Evolutionary conservation across 2,888 invertebrate species (phyloP).

Genomic region (Agrenia bidenticulata): DNA sequence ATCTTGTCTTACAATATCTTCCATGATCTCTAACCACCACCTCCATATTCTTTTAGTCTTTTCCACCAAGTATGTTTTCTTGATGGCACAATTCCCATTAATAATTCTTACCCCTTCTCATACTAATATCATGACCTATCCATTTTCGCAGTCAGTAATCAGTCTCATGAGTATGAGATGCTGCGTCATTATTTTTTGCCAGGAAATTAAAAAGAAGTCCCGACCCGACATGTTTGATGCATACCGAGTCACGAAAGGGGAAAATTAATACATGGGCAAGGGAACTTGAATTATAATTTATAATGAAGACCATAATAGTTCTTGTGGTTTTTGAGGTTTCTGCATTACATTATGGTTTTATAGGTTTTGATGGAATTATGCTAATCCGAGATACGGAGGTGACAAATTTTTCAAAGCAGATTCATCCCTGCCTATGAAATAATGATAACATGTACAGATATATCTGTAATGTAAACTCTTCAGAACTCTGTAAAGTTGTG

Average conservation of each 20-base stretch:
- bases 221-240: neutral
- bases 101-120: no score
- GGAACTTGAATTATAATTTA: neutral
- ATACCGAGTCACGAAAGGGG: neutral
- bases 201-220: neutral
- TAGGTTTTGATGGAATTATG: no score
- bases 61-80: no score
- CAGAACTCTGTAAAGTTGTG: no score
- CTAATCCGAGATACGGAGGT: no score
- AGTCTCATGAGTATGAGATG: conserved; percentile 1
- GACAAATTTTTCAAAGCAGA: no score
- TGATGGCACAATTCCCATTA: no score
- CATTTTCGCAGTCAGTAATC: neutral
- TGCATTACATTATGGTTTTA: no score
- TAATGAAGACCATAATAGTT: conserved; percentile 1
- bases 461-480: no score
- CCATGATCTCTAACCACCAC: neutral
- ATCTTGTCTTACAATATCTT: neutral
- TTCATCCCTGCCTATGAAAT: no score
- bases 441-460: no score
- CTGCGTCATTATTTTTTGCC: neutral
- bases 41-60: conserved; percentile 7
- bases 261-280: neutral
- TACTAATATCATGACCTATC: neutral
- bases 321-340: conserved; percentile 10